Percentiles rank a stretch among this genome's conserved stretches.
Evolutionary conservation across 1,140 invertebrate genomes (phyloP).

Genomic region (Monomorium pharaonis): DNA sequence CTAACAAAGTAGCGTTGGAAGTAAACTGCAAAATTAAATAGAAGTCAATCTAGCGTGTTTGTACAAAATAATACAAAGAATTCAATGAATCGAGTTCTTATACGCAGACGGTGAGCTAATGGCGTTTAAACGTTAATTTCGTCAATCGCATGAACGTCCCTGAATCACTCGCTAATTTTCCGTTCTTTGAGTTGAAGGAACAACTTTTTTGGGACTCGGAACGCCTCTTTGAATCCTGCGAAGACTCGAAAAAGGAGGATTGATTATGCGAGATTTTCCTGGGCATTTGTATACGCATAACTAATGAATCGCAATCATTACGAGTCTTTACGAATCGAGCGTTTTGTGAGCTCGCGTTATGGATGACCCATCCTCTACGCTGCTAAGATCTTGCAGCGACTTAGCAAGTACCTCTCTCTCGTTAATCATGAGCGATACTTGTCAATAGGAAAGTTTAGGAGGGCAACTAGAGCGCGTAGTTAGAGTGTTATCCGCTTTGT

Average conservation of each 20-base stretch:
- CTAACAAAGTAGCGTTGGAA: background rate
- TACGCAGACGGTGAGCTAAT: background rate
- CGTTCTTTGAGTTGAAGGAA: background rate
- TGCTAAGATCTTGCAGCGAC: slow-evolving; percentile 33
- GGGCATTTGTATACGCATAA: slow-evolving; percentile 46
- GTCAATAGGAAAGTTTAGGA: slow-evolving; percentile 52
- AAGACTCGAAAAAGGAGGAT: slow-evolving; percentile 8
- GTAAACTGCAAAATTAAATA: background rate
- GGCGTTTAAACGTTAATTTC: background rate
- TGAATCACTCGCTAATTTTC: slow-evolving; percentile 20
- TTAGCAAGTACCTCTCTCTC: slow-evolving; percentile 42
- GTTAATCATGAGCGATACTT: slow-evolving; percentile 53
- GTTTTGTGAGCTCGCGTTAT: slow-evolving; percentile 39
- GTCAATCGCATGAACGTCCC: background rate
- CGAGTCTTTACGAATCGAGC: slow-evolving; percentile 34
- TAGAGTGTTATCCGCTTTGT: slow-evolving; percentile 31
- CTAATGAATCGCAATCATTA: slow-evolving; percentile 52
- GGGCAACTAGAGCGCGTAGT: slow-evolving; percentile 29
- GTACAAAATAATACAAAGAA: background rate
- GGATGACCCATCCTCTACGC: background rate
- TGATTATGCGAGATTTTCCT: slow-evolving; percentile 30
- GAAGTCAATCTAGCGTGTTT: background rate
- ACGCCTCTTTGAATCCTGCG: background rate
- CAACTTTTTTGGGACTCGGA: slow-evolving; percentile 8
- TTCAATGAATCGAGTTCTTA: background rate